Evolutionary conservation across 2,888 invertebrate genomes (phyloP), one percentile per base, ranked within the genome.

Genomic region (Atethmia centrago): DNA sequence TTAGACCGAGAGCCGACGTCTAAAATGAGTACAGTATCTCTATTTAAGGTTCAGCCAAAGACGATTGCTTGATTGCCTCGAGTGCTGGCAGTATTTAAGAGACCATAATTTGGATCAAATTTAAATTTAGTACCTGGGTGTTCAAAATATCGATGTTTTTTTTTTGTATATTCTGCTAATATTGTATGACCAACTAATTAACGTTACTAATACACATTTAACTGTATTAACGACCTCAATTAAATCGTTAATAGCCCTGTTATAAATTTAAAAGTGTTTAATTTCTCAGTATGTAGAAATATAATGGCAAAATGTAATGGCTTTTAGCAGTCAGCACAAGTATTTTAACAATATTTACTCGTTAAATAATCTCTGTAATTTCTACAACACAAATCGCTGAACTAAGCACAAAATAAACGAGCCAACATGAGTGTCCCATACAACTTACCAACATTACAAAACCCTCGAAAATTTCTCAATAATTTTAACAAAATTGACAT

Each of bases 401-500:
- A n/a, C 40, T 16, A n/a, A 31, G 36, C 21, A 55, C 19, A 10
- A n/a, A 49, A 28, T 14, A 19, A 55, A 55, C 19, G 9, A 55
- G 28, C 7, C 19, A 12, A 25, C 21, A 25, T 9, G 21, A 61
- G 3, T 31, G 21, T 51, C 10, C 5, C 5, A 16, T 16, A 9
- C 28, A 28, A 19, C 16, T 28, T 55, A 4, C n/a, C n/a, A 16
- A 47, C 51, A 36, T 56, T 63, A 51, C 19, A 66, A 74, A 69
- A 12, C 40, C 28, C 1, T 31, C 28, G 14, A 42, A 67, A 75
- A 62, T 42, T 61, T 58, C 42, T 2, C n/a, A 66, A 80, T 76
- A 71, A 84, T 71, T 84, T 75, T 51, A 66, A 71, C 74, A 71
- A 71, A 80, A 80, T 75, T 71, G 71, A 69, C 71, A 79, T 79